Conservation (phyloP, 2,797 vertebrate species). For the Denticeps clupeoides region DNA sequence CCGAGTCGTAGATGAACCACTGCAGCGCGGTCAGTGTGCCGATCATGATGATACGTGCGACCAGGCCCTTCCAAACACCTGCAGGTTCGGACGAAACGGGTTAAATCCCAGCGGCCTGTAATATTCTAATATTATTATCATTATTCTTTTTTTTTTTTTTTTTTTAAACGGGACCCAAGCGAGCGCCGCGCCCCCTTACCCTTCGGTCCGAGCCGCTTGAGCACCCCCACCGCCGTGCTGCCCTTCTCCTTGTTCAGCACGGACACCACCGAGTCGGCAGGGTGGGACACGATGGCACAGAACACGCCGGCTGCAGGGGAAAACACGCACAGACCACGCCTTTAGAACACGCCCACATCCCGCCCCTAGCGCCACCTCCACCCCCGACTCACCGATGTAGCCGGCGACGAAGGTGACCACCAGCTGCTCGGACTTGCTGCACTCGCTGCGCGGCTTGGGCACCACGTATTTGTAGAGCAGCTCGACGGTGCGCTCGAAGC, state of each 20-base stretch:
- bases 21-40: slow-evolving; percentile 76
- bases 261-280: slow-evolving; percentile 95
- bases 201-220: slow-evolving; percentile 81
- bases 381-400: slow-evolving; percentile 80
- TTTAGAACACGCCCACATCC: not conserved
- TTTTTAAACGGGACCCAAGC: too few relatives aligned
- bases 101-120: too few relatives aligned
- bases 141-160: too few relatives aligned
- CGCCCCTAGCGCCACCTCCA: not conserved
- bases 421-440: slow-evolving; percentile 81
- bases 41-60: slow-evolving; percentile 82
- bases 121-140: too few relatives aligned
- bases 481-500: slow-evolving; percentile 97
- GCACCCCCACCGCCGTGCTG: slow-evolving; percentile 79
- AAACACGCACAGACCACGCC: not conserved
- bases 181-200: too few relatives aligned
- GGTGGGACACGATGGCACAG: slow-evolving; percentile 96
- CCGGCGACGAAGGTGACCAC: slow-evolving; percentile 91
- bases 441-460: slow-evolving; percentile 89
- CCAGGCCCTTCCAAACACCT: slow-evolving; percentile 82
- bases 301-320: slow-evolving; percentile 82
- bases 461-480: slow-evolving; percentile 84
- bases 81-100: not conserved
- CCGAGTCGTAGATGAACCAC: slow-evolving; percentile 83
- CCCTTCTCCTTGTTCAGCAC: slow-evolving; percentile 96